Percentiles rank a stretch among this genome's conserved stretches.
These are phyloP conservation scores for Acanthosepion lycidas DNA, from an alignment of 2,888 invertebrate species.

Conservation along the genomic window DNA sequence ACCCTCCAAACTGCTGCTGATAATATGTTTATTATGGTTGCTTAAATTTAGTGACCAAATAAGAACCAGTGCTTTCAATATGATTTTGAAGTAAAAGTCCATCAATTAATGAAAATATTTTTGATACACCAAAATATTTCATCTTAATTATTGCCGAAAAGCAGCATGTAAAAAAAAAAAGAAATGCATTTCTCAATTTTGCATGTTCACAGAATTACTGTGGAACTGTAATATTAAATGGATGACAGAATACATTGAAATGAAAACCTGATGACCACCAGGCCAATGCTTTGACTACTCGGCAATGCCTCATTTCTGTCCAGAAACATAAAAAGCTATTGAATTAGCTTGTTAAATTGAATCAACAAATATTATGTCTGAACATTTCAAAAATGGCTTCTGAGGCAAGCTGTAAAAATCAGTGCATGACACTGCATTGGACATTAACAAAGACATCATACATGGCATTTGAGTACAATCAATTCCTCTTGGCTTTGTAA, in stretches of 20 bases:
- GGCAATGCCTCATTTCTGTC: background rate
- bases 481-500: slow-evolving; percentile 33
- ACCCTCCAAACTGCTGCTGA: no score
- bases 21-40: no score
- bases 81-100: no score
- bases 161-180: no score
- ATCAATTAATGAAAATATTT: no score
- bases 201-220: background rate
- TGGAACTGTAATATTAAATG: background rate
- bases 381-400: slow-evolving; percentile 20
- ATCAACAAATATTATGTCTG: slow-evolving; percentile 33
- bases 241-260: background rate
- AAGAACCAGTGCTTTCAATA: no score
- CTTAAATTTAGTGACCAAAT: no score
- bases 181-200: background rate
- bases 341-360: background rate
- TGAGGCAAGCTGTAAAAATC: background rate
- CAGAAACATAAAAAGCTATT: background rate
- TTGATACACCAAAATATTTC: no score
- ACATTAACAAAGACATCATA: background rate
- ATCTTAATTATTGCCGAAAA: no score
- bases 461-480: slow-evolving; percentile 33
- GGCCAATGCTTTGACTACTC: background rate
- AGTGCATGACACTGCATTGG: slow-evolving; percentile 33
- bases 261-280: background rate